Evolutionary conservation across 2,113 vertebrate genomes (phyloP), one percentile per base, ranked within the genome.

Genomic region (Ellobius talpinus): DNA sequence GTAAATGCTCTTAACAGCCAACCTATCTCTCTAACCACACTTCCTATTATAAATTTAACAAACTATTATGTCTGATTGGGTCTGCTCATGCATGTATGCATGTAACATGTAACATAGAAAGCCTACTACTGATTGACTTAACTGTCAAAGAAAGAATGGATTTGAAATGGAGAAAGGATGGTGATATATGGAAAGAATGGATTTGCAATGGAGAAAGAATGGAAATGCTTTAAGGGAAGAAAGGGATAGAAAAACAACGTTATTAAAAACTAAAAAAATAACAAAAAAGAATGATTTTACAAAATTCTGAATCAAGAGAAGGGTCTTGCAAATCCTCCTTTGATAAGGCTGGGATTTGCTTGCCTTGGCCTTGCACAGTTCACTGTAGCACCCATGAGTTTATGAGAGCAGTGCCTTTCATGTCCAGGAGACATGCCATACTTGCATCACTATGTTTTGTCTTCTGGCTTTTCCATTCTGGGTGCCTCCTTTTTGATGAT

Each of bases 401-500:
- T 2, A 63, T 29, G n/a, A 84, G 24, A 29, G 23, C 24, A 42
- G 36, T 84, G n/a, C n/a, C 52, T 63, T 39, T 29, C 7, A 63
- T 42, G 6, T 84, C 23, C 81, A 42, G 12, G 26, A 42, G n/a
- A 17, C 23, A 61, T 16, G 36, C 11, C 24, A 8, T 55, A n/a
- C n/a, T 13, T 26, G 31, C 0, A n/a, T 23, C n/a, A 63, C 55
- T 42, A 8, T 84, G 9, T 42, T 1, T 4, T 0, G 0, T 31
- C n/a, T 14, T 61, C 24, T 42, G n/a, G n/a, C 24, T 29, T 63
- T 84, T 17, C 10, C 58, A 63, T 63, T 42, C n/a, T 10, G 17
- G 26, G 13, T 19, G 3, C 3, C 4, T 42, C 7, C 13, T 63
- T 14, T 63, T 63, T 42, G 39, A 31, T 19, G 13, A 45, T 14